phyloP scores from a whole-genome alignment of 2,888 invertebrate species.

The Exephanes ischioxanthus region DNA sequence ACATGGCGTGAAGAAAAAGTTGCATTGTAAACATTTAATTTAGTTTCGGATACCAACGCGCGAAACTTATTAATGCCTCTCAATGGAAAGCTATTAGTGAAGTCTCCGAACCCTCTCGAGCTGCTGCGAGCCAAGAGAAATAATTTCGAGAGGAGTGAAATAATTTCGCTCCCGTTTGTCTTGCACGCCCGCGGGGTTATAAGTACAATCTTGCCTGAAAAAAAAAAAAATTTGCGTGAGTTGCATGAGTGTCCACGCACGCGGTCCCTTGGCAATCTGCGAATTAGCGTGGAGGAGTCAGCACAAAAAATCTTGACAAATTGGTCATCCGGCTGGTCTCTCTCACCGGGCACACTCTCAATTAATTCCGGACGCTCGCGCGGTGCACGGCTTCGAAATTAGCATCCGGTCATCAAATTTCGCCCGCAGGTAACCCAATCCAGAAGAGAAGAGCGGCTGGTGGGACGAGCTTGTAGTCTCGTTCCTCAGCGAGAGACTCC shows the following conservation, averaged over 20 bases:
- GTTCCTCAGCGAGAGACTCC: slow-evolving; percentile 45
- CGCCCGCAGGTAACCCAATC: slow-evolving; percentile 68
- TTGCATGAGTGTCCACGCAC: slow-evolving; percentile 13
- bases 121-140: slow-evolving; percentile 16
- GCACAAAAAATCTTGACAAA: slow-evolving; percentile 73
- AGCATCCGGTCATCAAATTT: slow-evolving; percentile 74
- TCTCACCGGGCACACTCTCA: slow-evolving; percentile 68
- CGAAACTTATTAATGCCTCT: slow-evolving; percentile 26
- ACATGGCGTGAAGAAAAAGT: slow-evolving; percentile 20
- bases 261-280: slow-evolving; percentile 62
- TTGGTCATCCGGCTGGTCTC: slow-evolving; percentile 69
- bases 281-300: slow-evolving; percentile 60
- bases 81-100: slow-evolving; percentile 21
- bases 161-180: slow-evolving; percentile 21
- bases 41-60: slow-evolving; percentile 1
- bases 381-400: slow-evolving; percentile 64
- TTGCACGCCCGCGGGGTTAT: slow-evolving; percentile 38
- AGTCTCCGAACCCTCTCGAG: background rate
- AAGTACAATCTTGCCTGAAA: slow-evolving; percentile 17
- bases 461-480: slow-evolving; percentile 35
- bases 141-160: slow-evolving; percentile 49
- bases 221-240: slow-evolving; percentile 56
- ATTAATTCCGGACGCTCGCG: slow-evolving; percentile 71
- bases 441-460: slow-evolving; percentile 40
- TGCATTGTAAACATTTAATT: slow-evolving; percentile 21